A percentile compares a stretch with the other conserved stretches of the same genome.
Evolutionary conservation across 1,140 invertebrate species (phyloP).

Genomic region (Scaptomyza montana): DNA sequence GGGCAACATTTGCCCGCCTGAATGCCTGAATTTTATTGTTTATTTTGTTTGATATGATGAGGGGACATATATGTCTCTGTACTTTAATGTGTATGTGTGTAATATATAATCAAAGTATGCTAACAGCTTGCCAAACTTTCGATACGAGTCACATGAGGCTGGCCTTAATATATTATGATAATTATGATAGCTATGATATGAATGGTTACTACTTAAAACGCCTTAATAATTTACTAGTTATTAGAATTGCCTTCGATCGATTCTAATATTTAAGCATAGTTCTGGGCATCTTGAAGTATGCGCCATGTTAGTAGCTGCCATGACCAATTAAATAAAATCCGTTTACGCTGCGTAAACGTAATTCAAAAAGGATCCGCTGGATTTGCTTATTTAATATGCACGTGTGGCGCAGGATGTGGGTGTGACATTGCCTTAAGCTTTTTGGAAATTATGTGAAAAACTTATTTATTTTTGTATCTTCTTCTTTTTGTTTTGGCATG

Average conservation of each 20-base stretch:
- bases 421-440: conserved; percentile 17
- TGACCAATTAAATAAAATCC: conserved; percentile 15
- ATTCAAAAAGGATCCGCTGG: conserved; percentile 22
- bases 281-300: conserved; percentile 6
- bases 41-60: conserved; percentile 74
- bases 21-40: conserved; percentile 81
- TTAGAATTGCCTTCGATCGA: not conserved
- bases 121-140: conserved; percentile 70
- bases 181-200: conserved; percentile 45
- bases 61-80: conserved; percentile 37
- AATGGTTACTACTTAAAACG: conserved; percentile 7
- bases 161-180: conserved; percentile 52
- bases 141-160: conserved; percentile 41
- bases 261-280: not conserved
- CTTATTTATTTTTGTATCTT: conserved; percentile 25
- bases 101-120: conserved; percentile 53
- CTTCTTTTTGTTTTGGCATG: conserved; percentile 19
- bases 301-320: conserved; percentile 1
- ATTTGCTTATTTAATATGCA: conserved; percentile 40
- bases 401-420: not conserved
- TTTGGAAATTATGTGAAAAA: conserved; percentile 58
- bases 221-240: conserved; percentile 23
- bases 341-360: conserved; percentile 15
- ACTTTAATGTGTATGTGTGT: conserved; percentile 32
- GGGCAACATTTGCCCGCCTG: conserved; percentile 69